Conservation (phyloP, 2,797 vertebrate species). For the Scolopax bukidnonensis region DNA sequence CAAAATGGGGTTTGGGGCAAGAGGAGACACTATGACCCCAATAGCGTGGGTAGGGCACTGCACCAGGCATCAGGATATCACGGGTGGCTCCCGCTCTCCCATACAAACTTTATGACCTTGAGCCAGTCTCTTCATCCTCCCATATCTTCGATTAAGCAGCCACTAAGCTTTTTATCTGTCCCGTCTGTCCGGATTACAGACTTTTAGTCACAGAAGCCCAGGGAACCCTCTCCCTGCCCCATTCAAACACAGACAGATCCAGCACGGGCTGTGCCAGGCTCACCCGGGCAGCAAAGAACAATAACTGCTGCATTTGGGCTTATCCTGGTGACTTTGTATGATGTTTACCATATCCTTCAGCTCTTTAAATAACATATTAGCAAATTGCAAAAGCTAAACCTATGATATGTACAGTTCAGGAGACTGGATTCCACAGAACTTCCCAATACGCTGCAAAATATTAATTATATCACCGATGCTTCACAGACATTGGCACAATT, state of each 20-base stretch:
- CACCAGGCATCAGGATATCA: rapidly evolving
- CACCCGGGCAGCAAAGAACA: rapidly evolving
- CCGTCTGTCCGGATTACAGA: background rate
- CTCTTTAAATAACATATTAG: background rate
- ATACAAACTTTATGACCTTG: conserved; percentile 43
- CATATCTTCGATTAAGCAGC: background rate
- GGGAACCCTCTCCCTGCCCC: background rate
- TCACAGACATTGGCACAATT: background rate
- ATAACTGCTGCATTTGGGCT: background rate
- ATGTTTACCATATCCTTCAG: background rate
- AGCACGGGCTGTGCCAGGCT: background rate
- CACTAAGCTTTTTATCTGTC: background rate
- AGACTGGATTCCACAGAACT: background rate
- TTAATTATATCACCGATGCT: background rate
- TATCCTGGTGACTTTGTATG: background rate
- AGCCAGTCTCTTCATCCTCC: background rate
- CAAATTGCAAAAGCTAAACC: background rate
- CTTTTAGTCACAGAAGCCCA: background rate
- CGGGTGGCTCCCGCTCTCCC: background rate
- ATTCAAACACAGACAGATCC: background rate
- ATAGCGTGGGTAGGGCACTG: rapidly evolving
- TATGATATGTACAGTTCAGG: rapidly evolving
- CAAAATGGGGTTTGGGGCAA: background rate
- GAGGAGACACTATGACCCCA: background rate
- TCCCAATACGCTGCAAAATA: background rate